These are phyloP conservation scores for Callinectes sapidus DNA, from an alignment of 2,888 invertebrate genomes.

Conservation along the genomic window DNA sequence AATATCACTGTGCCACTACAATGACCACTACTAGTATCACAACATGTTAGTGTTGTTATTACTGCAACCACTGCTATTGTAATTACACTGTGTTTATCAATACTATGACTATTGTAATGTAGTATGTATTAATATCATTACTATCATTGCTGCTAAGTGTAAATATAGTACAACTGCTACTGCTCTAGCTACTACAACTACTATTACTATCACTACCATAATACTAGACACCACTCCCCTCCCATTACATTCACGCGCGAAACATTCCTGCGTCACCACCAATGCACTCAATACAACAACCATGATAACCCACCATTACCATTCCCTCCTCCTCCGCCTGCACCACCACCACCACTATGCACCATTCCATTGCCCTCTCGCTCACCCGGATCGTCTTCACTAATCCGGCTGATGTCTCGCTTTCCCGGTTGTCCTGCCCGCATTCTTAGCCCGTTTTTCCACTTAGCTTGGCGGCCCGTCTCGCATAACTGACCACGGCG, in stretches of 20 bases:
- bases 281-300: neutral
- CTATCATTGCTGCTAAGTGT: neutral
- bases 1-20: neutral
- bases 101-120: neutral
- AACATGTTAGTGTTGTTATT: neutral
- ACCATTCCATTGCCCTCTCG: neutral
- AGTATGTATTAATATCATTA: neutral
- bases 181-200: neutral
- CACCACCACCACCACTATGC: neutral
- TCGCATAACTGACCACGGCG: constrained; percentile 24
- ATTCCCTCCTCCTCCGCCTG: neutral
- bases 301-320: neutral
- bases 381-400: constrained; percentile 12
- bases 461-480: constrained; percentile 26
- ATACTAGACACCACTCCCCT: neutral
- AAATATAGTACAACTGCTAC: neutral
- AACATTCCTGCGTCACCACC: neutral
- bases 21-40: neutral
- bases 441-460: constrained; percentile 25
- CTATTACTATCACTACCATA: neutral
- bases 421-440: neutral
- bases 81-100: neutral
- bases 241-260: neutral
- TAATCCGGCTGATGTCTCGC: constrained; percentile 26
- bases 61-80: neutral